phyloP scores from a whole-genome alignment of 2,113 vertebrate species.

The Uria lomvia region DNA sequence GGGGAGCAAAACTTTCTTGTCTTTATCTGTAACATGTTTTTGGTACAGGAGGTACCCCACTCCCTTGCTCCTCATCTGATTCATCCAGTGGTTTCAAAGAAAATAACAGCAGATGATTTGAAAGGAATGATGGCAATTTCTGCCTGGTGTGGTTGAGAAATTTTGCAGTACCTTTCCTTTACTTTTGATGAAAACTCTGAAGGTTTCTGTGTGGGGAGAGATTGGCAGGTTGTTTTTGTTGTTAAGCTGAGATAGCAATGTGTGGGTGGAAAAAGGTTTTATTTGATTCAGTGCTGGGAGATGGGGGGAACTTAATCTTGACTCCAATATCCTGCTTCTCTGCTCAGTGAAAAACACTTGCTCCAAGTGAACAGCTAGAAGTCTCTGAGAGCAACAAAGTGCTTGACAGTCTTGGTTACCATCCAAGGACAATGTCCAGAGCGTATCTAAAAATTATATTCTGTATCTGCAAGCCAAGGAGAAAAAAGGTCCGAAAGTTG shows the following conservation, averaged over 20 bases:
- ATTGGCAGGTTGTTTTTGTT: conserved; percentile 51
- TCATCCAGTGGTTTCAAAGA: neutral
- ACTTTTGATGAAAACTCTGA: neutral
- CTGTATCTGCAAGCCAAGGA: neutral
- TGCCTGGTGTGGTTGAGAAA: neutral
- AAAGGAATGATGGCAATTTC: conserved; percentile 23
- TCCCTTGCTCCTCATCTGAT: neutral
- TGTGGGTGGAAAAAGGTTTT: conserved; percentile 20
- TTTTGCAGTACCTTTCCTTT: neutral
- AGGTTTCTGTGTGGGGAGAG: conserved; percentile 23
- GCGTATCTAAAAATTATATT: neutral
- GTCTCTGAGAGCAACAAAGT: neutral
- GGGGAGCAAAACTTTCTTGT: neutral
- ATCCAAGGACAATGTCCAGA: neutral
- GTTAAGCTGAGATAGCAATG: conserved; percentile 1
- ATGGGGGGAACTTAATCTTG: neutral
- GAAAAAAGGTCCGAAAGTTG: neutral
- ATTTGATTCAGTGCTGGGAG: neutral
- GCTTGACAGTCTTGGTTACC: neutral
- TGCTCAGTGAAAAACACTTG: neutral
- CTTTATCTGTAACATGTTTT: neutral
- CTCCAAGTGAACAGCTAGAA: neutral
- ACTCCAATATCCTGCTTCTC: neutral
- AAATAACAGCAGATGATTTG: conserved; percentile 6
- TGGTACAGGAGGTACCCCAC: neutral